Conservation (phyloP, 2,888 invertebrate species). For the Megastigmus dorsalis region DNA sequence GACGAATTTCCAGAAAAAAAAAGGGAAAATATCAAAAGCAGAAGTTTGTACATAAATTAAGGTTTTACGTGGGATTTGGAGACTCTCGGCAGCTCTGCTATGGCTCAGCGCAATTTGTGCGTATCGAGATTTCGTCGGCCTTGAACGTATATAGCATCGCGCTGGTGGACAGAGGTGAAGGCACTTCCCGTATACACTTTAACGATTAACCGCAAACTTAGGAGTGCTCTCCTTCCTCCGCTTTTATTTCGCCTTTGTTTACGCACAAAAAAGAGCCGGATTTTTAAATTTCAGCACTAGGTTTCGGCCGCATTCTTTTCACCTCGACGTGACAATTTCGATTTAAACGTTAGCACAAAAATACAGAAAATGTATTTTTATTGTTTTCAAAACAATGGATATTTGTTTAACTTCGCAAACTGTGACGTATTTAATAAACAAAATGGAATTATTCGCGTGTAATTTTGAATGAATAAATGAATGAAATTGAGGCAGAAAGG, state of each 20-base stretch:
- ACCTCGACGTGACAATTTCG: no score
- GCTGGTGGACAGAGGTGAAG: conserved; percentile 16
- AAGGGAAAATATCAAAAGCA: conserved; percentile 2
- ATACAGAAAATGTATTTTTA: no score
- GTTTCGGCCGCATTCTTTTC: no score
- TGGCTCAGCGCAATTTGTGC: conserved; percentile 11
- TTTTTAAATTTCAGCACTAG: no score
- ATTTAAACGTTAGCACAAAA: no score
- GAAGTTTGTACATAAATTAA: not conserved
- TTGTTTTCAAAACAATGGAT: no score
- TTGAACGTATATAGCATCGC: conserved; percentile 9
- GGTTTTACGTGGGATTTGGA: not conserved
- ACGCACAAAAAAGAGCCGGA: not conserved
- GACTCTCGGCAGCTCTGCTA: not conserved
- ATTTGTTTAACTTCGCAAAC: no score
- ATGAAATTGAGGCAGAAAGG: no score
- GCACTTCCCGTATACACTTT: not conserved
- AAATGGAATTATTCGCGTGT: no score
- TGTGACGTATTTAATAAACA: no score
- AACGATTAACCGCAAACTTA: conserved; percentile 39
- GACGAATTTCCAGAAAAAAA: conserved; percentile 18
- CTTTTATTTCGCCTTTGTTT: not conserved
- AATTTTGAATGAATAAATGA: no score
- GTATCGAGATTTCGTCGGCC: conserved; percentile 28
- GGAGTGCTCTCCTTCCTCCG: conserved; percentile 35